These are phyloP conservation scores for Drosophila paramelanica DNA, from an alignment of 2,888 invertebrate species.

Conservation along the genomic window DNA sequence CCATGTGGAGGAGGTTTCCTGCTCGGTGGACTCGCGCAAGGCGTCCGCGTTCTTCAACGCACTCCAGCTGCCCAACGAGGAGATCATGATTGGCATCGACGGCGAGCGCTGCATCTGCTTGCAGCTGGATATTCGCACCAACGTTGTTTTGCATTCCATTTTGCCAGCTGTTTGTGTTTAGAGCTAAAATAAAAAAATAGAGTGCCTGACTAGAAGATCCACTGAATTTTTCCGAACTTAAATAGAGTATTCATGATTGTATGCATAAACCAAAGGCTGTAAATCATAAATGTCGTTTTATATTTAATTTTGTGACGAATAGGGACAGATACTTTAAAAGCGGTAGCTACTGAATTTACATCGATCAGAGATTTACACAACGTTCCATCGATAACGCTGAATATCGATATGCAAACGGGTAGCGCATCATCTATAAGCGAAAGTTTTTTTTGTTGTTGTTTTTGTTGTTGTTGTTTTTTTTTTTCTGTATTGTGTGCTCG, in stretches of 20 bases:
- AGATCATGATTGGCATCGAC: constrained; percentile 91
- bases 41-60: constrained; percentile 92
- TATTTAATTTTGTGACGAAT: neutral
- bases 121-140: constrained; percentile 90
- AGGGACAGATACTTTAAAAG: neutral
- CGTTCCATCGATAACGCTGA: constrained; percentile 5
- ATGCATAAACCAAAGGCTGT: too few species aligned
- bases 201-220: constrained; percentile 6
- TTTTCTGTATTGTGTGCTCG: constrained; percentile 25
- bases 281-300: too few species aligned
- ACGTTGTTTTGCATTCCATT: constrained; percentile 92
- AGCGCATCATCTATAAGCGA: constrained; percentile 52
- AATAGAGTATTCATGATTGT: too few species aligned
- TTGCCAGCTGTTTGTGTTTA: constrained; percentile 88
- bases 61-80: constrained; percentile 90
- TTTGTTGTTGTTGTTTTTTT: neutral
- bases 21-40: constrained; percentile 91
- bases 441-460: constrained; percentile 48
- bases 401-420: constrained; percentile 45
- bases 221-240: neutral
- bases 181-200: constrained; percentile 5
- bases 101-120: constrained; percentile 91
- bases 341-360: too few species aligned
- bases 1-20: constrained; percentile 84
- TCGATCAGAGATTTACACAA: too few species aligned